These are phyloP conservation scores for Campodea augens DNA, from an alignment of 1,140 invertebrate genomes.

Conservation along the genomic window DNA sequence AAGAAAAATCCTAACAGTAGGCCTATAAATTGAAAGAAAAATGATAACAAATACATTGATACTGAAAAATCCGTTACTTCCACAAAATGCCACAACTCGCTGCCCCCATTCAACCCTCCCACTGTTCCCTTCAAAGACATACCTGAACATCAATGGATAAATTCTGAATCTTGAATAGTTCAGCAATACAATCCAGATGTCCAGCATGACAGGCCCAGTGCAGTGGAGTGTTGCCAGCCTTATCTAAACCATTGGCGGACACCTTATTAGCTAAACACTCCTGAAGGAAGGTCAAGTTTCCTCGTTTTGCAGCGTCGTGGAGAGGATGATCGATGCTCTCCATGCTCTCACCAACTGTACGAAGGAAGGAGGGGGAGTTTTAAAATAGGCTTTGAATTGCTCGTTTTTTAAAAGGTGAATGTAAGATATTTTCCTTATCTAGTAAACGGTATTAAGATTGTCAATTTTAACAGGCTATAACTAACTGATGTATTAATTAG, in stretches of 20 bases:
- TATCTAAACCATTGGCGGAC: constrained; percentile 45
- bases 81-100: constrained; percentile 7
- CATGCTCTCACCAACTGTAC: constrained; percentile 20
- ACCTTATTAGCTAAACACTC: constrained; percentile 44
- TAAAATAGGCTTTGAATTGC: neutral
- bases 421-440: too few species aligned
- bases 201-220: constrained; percentile 45
- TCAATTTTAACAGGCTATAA: too few species aligned
- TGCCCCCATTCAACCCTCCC: constrained; percentile 11
- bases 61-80: constrained; percentile 19
- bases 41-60: constrained; percentile 1
- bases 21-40: neutral
- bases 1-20: neutral
- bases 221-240: constrained; percentile 43
- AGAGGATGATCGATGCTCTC: constrained; percentile 41
- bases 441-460: too few species aligned
- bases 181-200: constrained; percentile 31
- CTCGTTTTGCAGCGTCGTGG: constrained; percentile 48
- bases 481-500: too few species aligned
- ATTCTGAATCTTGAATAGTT: too few species aligned
- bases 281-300: constrained; percentile 38
- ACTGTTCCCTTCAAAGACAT: constrained; percentile 29
- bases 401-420: neutral
- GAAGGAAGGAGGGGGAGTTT: neutral
- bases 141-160: constrained; percentile 25